phyloP scores from a whole-genome alignment of 2,113 vertebrate genomes.

The Pedetes capensis region DNA sequence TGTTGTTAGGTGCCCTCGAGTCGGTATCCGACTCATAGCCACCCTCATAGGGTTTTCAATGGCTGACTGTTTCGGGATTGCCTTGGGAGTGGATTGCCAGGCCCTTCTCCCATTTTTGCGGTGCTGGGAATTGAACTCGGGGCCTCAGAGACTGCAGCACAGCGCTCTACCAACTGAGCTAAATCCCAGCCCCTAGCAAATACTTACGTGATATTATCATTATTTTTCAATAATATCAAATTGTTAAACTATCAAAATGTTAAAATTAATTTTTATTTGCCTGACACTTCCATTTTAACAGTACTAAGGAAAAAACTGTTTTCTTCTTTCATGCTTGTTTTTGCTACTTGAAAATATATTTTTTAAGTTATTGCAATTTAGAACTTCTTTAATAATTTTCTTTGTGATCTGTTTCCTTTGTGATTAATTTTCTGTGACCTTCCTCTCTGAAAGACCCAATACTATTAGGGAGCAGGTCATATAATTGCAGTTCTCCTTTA shows the following conservation, averaged over 20 bases:
- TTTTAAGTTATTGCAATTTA: slow-evolving; percentile 1
- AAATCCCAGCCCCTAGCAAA: too few relatives aligned
- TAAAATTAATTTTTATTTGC: slow-evolving; percentile 1
- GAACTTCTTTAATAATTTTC: slow-evolving; percentile 12
- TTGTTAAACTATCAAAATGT: neutral
- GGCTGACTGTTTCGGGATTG: too few relatives aligned
- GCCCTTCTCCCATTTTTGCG: too few relatives aligned
- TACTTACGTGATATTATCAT: too few relatives aligned
- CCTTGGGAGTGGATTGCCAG: too few relatives aligned
- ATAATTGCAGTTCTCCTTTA: slow-evolving; percentile 32
- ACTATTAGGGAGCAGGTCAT: neutral
- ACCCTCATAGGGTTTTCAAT: too few relatives aligned
- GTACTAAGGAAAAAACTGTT: neutral
- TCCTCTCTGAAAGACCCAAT: slow-evolving; percentile 7
- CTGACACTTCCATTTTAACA: neutral
- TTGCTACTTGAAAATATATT: slow-evolving; percentile 26
- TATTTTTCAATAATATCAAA: neutral
- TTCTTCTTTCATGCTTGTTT: slow-evolving; percentile 5
- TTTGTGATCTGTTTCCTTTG: neutral
- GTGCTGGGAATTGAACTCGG: too few relatives aligned
- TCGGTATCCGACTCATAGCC: too few relatives aligned
- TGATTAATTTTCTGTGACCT: slow-evolving; percentile 33
- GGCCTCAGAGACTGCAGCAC: too few relatives aligned
- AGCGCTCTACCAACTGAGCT: too few relatives aligned
- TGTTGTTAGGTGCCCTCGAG: too few relatives aligned